phyloP scores from a whole-genome alignment of 2,888 invertebrate genomes.

The Dicyrtomina minuta region DNA sequence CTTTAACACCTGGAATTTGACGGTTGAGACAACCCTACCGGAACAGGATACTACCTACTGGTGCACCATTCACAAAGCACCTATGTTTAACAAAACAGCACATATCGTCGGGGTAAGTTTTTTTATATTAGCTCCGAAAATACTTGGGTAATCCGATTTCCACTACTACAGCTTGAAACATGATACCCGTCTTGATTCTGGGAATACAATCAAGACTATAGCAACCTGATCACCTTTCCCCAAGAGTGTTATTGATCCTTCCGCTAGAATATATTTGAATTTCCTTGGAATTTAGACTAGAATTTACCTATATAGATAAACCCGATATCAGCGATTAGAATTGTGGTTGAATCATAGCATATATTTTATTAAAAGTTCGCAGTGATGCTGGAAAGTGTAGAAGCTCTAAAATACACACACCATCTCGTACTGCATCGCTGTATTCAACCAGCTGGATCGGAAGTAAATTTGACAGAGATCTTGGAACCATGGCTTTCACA shows the following conservation, averaged over 20 bases:
- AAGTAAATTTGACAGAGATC: neutral
- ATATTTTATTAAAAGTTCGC: constrained; percentile 2
- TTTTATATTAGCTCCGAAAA: too few species aligned
- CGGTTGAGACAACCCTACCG: constrained; percentile 4
- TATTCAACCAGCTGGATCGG: neutral
- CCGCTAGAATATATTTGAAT: too few species aligned
- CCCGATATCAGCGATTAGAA: too few species aligned
- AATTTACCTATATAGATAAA: too few species aligned
- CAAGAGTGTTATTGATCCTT: too few species aligned
- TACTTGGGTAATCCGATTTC: too few species aligned
- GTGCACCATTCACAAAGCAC: constrained; percentile 29
- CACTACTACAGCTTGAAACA: too few species aligned
- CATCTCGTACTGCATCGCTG: constrained; percentile 11
- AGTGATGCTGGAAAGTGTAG: neutral
- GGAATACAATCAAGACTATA: too few species aligned
- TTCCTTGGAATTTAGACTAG: too few species aligned
- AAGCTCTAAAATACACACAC: constrained; percentile 1
- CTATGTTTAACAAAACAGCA: neutral
- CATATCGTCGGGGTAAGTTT: constrained; percentile 29
- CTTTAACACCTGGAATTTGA: constrained; percentile 15
- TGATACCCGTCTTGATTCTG: too few species aligned
- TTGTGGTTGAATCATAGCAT: too few species aligned
- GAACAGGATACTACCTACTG: constrained; percentile 16
- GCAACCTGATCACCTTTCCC: too few species aligned
- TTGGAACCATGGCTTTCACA: neutral